Percentiles rank a stretch among this genome's conserved stretches.
Conservation (phyloP, 1,140 invertebrate genomes). For the Galendromus occidentalis region DNA sequence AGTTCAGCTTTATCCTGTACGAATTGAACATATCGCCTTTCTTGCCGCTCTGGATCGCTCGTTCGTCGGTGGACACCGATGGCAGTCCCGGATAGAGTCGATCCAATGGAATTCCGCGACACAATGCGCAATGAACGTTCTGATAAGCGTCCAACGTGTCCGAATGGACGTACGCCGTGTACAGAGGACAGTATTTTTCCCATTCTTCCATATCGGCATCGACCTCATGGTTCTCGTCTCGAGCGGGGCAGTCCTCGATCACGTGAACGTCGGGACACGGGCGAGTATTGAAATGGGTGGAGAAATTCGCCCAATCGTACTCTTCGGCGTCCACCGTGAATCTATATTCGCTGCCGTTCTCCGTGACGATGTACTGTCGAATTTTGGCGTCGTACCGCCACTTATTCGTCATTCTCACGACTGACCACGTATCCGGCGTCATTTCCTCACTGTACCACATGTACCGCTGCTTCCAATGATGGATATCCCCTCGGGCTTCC, state of each 20-base stretch:
- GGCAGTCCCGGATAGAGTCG: background rate
- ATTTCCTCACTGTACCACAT: constrained; percentile 10
- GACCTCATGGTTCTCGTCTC: background rate
- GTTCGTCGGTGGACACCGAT: background rate
- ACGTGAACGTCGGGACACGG: background rate
- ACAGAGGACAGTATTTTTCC: constrained; percentile 1
- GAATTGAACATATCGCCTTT: constrained; percentile 8
- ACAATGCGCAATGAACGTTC: background rate
- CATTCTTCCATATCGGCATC: constrained; percentile 1
- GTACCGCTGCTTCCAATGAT: constrained; percentile 9
- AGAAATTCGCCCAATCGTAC: constrained; percentile 8
- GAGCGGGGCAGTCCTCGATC: background rate
- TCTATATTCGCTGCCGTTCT: background rate
- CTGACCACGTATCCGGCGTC: constrained; percentile 7
- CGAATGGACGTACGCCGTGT: background rate
- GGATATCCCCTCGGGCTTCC: background rate
- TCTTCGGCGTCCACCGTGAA: constrained; percentile 7
- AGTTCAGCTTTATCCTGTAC: background rate
- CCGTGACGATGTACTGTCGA: constrained; percentile 2
- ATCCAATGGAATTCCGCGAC: background rate
- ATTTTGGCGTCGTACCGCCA: background rate
- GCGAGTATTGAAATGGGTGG: background rate
- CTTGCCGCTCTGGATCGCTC: background rate
- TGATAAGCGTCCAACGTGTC: constrained; percentile 1
- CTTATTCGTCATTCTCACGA: background rate